Evolutionary conservation across 2,797 vertebrate species (phyloP).

Genomic region (Chelonia mydas): DNA sequence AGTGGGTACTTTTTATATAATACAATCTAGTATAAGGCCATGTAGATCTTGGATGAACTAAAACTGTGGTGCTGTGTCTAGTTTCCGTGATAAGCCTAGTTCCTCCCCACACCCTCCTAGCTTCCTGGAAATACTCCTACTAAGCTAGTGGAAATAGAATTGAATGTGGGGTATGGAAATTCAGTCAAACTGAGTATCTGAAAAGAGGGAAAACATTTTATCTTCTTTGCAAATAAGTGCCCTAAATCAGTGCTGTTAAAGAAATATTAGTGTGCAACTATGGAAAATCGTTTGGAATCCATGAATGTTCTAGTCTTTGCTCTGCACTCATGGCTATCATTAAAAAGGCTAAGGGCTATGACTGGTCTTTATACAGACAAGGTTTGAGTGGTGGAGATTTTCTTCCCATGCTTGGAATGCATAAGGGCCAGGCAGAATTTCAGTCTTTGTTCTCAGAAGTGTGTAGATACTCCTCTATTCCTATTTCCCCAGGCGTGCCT

Average conservation of each 20-base stretch:
- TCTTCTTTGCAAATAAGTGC: not conserved
- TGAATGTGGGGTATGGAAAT: not conserved
- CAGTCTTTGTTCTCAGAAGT: not conserved
- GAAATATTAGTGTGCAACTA: not conserved
- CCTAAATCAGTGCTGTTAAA: not conserved
- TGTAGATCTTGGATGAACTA: not conserved
- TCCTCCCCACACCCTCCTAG: not conserved
- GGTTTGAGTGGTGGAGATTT: not conserved
- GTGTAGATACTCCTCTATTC: fast-evolving
- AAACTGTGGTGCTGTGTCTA: not conserved
- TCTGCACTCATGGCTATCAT: not conserved
- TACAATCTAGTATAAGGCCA: not conserved
- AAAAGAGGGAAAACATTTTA: not conserved
- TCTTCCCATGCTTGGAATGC: not conserved
- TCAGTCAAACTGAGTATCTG: not conserved
- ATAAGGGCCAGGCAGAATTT: not conserved
- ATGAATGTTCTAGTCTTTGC: not conserved
- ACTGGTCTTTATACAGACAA: not conserved
- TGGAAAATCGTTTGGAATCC: slow-evolving; percentile 4
- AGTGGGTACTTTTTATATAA: not conserved
- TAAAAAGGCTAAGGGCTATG: not conserved
- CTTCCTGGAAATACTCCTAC: not conserved
- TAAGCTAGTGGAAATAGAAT: not conserved
- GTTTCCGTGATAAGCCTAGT: not conserved
- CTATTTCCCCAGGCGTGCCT: not conserved